Conservation (phyloP, 2,113 vertebrate genomes). For the Syrrhaptes paradoxus region DNA sequence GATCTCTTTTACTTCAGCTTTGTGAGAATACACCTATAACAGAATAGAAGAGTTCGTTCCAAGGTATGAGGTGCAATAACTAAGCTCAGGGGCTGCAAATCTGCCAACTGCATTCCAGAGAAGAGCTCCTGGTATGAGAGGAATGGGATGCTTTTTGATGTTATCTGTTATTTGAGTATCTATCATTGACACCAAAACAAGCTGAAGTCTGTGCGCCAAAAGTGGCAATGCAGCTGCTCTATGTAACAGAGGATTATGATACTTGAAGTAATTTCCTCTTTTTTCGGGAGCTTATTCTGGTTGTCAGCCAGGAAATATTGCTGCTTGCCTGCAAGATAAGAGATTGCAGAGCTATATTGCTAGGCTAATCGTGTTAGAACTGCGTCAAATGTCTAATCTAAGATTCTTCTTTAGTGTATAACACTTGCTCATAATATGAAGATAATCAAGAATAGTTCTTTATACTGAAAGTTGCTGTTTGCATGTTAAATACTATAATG, state of each 20-base stretch:
- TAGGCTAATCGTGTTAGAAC: neutral
- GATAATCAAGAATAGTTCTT: neutral
- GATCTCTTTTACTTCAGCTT: neutral
- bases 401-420: neutral
- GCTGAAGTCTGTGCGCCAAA: neutral
- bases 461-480: neutral
- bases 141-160: neutral
- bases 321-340: neutral
- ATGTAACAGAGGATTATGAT: neutral
- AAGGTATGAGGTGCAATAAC: neutral
- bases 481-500: neutral
- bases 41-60: neutral
- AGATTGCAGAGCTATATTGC: neutral
- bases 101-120: neutral
- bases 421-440: neutral
- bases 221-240: neutral
- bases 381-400: neutral
- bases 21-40: neutral
- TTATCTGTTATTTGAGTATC: neutral
- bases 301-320: neutral
- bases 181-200: neutral
- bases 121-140: neutral
- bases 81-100: neutral
- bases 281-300: neutral
- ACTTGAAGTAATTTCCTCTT: constrained; percentile 6